A percentile compares a stretch with the other conserved stretches of the same genome.
phyloP scores from a whole-genome alignment of 1,140 invertebrate species.

The Formica exsecta region DNA sequence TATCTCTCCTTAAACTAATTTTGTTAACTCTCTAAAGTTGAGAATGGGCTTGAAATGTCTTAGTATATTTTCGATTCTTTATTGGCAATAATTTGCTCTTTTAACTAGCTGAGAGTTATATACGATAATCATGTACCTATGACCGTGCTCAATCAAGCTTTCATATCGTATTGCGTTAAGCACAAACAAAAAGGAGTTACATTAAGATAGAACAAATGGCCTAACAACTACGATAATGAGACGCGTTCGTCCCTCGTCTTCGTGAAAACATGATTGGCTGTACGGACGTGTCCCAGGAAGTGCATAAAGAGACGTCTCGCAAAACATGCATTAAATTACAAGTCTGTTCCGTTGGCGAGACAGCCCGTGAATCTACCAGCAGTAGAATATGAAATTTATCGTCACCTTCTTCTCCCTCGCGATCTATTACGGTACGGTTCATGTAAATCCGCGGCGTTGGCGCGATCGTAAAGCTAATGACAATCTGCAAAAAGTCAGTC shows the following conservation, averaged over 20 bases:
- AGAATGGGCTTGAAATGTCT: not conserved
- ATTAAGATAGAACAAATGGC: constrained; percentile 32
- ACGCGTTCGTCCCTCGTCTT: constrained; percentile 61
- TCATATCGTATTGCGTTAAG: constrained; percentile 22
- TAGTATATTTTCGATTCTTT: not conserved
- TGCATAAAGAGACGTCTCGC: constrained; percentile 66
- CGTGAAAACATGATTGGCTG: constrained; percentile 71
- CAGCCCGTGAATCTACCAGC: constrained; percentile 74
- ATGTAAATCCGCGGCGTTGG: constrained; percentile 77
- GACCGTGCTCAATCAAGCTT: constrained; percentile 51
- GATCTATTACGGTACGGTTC: constrained; percentile 76
- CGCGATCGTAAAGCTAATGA: constrained; percentile 81
- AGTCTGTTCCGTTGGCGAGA: constrained; percentile 55
- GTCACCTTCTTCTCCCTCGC: constrained; percentile 70
- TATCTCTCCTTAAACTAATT: not conserved
- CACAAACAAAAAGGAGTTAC: constrained; percentile 17
- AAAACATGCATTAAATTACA: constrained; percentile 77
- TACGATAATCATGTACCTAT: constrained; percentile 27
- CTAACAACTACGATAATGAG: constrained; percentile 62
- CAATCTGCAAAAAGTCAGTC: constrained; percentile 65
- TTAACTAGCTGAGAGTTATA: constrained; percentile 33
- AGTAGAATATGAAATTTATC: constrained; percentile 84
- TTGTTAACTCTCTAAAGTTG: not conserved
- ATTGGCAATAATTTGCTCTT: constrained; percentile 44
- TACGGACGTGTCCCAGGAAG: constrained; percentile 49